Percentiles rank a stretch among this genome's conserved stretches.
Evolutionary conservation across 2,113 vertebrate species (phyloP).

Genomic region (Procavia capensis): DNA sequence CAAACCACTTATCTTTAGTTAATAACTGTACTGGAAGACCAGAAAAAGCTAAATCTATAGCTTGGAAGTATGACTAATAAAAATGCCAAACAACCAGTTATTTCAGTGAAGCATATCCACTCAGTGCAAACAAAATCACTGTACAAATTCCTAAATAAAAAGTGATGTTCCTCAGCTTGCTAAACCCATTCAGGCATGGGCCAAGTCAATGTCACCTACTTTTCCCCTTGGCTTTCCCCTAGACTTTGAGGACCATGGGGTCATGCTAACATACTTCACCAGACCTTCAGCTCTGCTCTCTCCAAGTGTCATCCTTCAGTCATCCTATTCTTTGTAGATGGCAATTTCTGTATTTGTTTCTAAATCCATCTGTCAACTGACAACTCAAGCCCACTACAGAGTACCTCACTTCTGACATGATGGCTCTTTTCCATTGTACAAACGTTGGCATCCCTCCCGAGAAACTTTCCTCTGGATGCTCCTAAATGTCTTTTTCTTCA

Average conservation of each 20-base stretch:
- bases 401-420: neutral
- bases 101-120: neutral
- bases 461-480: neutral
- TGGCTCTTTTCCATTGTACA: neutral
- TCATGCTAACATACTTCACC: neutral
- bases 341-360: neutral
- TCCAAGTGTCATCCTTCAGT: neutral
- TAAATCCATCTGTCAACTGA: neutral
- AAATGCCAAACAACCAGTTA: neutral
- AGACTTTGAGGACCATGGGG: neutral
- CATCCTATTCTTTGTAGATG: neutral
- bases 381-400: neutral
- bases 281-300: neutral
- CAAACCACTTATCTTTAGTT: neutral
- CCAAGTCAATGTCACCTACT: neutral
- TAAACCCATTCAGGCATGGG: neutral
- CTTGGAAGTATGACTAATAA: neutral
- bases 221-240: neutral
- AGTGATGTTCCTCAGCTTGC: neutral
- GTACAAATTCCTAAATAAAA: neutral
- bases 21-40: neutral
- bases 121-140: neutral
- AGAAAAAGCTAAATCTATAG: neutral
- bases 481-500: neutral
- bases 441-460: neutral